Evolutionary conservation across 2,888 invertebrate species (phyloP), one percentile per base, ranked within the genome.

Genomic region (Mesopsocus fuscifrons): DNA sequence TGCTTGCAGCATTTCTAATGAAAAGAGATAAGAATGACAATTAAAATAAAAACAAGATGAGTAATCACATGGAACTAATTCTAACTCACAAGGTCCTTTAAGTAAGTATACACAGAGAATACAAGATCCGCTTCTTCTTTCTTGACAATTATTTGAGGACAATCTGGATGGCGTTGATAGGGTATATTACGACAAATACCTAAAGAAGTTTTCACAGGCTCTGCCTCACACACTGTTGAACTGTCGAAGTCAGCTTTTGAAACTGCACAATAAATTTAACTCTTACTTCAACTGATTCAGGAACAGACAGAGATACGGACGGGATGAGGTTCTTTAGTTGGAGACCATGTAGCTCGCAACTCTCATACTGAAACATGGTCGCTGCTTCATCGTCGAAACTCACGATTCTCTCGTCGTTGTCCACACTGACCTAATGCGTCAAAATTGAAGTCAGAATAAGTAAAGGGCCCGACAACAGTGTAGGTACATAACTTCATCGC

Each of bases 291-390:
- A n/a, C n/a, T n/a, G n/a, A n/a, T n/a, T n/a, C n/a, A n/a, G n/a
- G n/a, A n/a, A n/a, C n/a, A n/a, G n/a, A n/a, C n/a, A n/a, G n/a
- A n/a, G n/a, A n/a, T n/a, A n/a, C n/a, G n/a, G n/a, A n/a, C n/a
- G n/a, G n/a, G 45, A 71, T 63, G 41, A 71, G 61, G 1, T 64
- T 59, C 2, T 60, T 56, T 2, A 70, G 57, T 1, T 68, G 65
- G 45, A 68, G 50, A 3, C 70, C 69, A 17, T 66, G 52, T 1
- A 71, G 55, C 44, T 67, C 69, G 2, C 58, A 48, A 2, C 60
- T 56, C 40, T 70, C 69, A 5, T 68, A 68, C 45, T 68, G 68
- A 52, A 72, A 71, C 42, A 71, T 53, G n/a, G 65, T 55, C 0
- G 65, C 61, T 0, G 68, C 65, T 38, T 68, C 66, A 2, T 57